Evolutionary conservation across 1,140 invertebrate genomes (phyloP).

Genomic region (Macrobrachium nipponense): DNA sequence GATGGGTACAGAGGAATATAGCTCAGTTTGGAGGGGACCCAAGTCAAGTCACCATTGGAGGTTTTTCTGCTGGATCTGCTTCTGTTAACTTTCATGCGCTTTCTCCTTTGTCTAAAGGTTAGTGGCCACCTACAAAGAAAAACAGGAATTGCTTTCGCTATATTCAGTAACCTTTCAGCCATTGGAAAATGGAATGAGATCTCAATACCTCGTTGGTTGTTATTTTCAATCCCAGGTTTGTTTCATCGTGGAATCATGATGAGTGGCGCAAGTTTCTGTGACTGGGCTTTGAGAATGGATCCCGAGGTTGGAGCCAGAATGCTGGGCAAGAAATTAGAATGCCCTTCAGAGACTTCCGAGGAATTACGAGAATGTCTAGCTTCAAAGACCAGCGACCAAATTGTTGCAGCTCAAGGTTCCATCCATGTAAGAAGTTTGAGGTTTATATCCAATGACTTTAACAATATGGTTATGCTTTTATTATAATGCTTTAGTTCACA

Average conservation of each 20-base stretch:
- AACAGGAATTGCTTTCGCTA: too few species aligned
- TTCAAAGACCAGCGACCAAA: background rate
- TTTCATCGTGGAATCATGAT: slow-evolving; percentile 2
- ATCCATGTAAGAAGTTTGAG: background rate
- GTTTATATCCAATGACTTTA: too few species aligned
- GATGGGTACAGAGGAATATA: slow-evolving; percentile 82
- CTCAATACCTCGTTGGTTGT: background rate
- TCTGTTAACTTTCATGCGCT: slow-evolving; percentile 76
- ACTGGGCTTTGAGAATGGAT: background rate
- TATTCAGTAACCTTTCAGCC: too few species aligned
- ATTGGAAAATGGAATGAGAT: background rate
- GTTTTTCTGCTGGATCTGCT: slow-evolving; percentile 77
- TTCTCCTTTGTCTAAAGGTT: slow-evolving; percentile 72
- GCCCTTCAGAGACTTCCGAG: background rate
- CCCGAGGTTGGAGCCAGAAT: background rate
- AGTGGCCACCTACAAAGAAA: background rate
- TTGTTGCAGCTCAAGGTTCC: background rate
- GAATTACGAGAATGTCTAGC: background rate
- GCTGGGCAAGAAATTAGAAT: background rate
- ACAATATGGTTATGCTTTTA: too few species aligned
- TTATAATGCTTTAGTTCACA: too few species aligned
- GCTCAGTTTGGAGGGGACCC: slow-evolving; percentile 73
- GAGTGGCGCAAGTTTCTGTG: background rate
- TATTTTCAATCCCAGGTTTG: background rate
- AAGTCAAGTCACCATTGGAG: slow-evolving; percentile 75